Evolutionary conservation across 2,888 invertebrate species (phyloP).

Genomic region (Malthinus seriepunctatus): DNA sequence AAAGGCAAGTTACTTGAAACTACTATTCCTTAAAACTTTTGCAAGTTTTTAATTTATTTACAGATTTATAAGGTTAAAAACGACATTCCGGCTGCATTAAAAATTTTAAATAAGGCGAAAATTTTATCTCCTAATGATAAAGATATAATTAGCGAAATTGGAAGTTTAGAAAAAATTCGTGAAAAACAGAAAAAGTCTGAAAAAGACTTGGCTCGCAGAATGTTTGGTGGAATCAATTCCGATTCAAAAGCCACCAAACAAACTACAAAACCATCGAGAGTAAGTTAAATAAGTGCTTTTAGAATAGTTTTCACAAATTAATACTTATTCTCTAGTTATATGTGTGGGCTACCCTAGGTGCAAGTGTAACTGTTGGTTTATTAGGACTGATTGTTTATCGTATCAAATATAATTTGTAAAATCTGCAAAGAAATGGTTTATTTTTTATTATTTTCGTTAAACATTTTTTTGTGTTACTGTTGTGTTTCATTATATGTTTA

Average conservation of each 20-base stretch:
- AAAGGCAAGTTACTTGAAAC: constrained; percentile 54
- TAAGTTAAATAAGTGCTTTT: constrained; percentile 10
- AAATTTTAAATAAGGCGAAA: constrained; percentile 64
- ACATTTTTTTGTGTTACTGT: no score
- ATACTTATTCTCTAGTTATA: constrained; percentile 52
- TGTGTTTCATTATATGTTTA: no score
- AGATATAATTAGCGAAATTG: constrained; percentile 57
- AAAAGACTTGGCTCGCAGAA: constrained; percentile 58
- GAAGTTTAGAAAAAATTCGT: constrained; percentile 41
- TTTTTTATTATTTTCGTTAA: no score
- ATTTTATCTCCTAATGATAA: constrained; percentile 66
- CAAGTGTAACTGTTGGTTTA: constrained; percentile 68
- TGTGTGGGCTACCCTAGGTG: constrained; percentile 71
- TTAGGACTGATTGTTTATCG: constrained; percentile 76
- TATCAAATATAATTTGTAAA: constrained; percentile 58
- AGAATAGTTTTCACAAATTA: no score
- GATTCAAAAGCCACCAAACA: constrained; percentile 16
- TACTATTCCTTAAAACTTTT: no score
- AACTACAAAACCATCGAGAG: constrained; percentile 17
- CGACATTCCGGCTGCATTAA: constrained; percentile 71
- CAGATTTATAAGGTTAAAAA: constrained; percentile 70
- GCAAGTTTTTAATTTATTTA: constrained; percentile 1
- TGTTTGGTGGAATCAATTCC: constrained; percentile 49
- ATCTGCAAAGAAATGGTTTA: neutral
- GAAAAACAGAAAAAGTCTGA: constrained; percentile 56